Evolutionary conservation across 2,888 invertebrate genomes (phyloP), one percentile per base, ranked within the genome.

Genomic region (Cryptocephalus primarius): DNA sequence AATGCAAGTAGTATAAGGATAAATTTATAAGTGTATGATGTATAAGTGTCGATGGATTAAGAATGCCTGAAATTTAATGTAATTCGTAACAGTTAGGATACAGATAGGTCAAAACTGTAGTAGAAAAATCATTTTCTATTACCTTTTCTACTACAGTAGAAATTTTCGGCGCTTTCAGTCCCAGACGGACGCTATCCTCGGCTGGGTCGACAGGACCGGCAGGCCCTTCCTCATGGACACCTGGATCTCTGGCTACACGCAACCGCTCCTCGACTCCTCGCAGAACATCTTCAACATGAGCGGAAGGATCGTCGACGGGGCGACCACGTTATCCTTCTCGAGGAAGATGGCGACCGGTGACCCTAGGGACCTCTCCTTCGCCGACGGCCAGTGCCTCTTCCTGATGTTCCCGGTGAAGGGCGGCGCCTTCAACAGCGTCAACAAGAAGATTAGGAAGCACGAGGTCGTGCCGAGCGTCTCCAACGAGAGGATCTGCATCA

Each of bases 341-440:
- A 76, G 92, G 58, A 88, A 86, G 65, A 75, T 91, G 44, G 70
- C 77, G 6, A 87, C 88, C 10, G 79, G 79, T 1, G 91, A 93
- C 65, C 61, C 63, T 2, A 73, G 67, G 78, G 91, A 92, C 66
- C 71, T 88, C 11, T 81, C 85, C 1, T 91, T 92, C 69, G 84
- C 86, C 1, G 85, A 91, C 61, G 80, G 80, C 1, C 78, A 83
- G 48, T 93, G 93, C 59, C 72, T 88, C 34, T 89, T 88, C 70
- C 77, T 93, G 74, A 85, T 92, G 79, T 93, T 88, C 75, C 85
- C 89, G 1, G 80, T 87, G 0, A 79, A 83, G 61, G 92, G 92
- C 8, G 92, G 93, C 0, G 75, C 74, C 2, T 90, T 85, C 66
- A 84, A 91, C 64, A 74, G 85, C 4, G 86, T 87, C 13, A 90